Base-by-base conservation (phyloP, 1,140 invertebrate genomes). In the Popillia japonica region DNA sequence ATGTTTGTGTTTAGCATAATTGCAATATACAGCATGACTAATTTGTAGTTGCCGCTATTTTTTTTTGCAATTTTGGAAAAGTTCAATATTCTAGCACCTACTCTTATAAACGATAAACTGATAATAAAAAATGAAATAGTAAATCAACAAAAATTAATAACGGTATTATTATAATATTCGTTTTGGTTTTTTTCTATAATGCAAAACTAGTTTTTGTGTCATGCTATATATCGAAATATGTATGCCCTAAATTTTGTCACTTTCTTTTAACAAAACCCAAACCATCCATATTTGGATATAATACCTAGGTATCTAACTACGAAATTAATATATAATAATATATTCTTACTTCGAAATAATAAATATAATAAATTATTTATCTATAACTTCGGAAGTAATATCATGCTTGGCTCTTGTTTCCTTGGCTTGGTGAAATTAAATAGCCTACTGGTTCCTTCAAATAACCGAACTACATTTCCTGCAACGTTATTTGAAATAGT, bases 391-490 rank as follows among this genome's bases (percentile, higher is more conserved):
- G 14, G 17, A 55, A 55, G 17, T 17, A 17, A 17, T 55, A 55
- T 55, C 48, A 55, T 55, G 48, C 48, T 55, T 55, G 48, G 48
- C 48, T 55, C 48, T 55, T 55, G 48, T 55, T 55, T 55, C 48
- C 48, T 55, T 55, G 48, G 14, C 11, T 55, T 17, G 48, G n/a
- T n/a, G 48, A 44, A 55, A 55, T 55, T 55, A 55, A 55, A 55
- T 14, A 6, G 48, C n/a, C 11, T 55, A 55, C 48, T 55, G 48
- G 11, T 55, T 55, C 6, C 48, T 6, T 55, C 48, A 55, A 55
- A 55, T 17, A 17, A 17, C 17, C 2, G 48, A 55, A 55, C 17
- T 17, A 55, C 6, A n/a, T 55, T 17, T 55, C 48, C 48, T 55
- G 48, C 6, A 55, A 55, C 14, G 48, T 17, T 55, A 55, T 55